Evolutionary conservation across 2,888 invertebrate genomes (phyloP).

Genomic region (Eristalinus aeneus): DNA sequence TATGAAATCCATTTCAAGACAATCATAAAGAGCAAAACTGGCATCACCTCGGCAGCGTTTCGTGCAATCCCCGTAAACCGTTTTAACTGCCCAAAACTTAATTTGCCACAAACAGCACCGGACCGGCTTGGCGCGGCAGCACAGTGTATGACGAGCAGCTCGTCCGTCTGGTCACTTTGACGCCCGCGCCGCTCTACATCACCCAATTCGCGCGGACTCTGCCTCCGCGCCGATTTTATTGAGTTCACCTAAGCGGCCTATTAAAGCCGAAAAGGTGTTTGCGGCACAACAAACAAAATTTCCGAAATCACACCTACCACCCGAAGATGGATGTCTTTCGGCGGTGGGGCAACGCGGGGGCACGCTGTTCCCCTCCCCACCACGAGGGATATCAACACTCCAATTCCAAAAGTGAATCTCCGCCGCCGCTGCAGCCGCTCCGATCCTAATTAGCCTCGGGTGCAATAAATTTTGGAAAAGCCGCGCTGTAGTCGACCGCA

Average conservation of each 20-base stretch:
- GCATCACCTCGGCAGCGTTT: not conserved
- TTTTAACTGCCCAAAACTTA: constrained; percentile 22
- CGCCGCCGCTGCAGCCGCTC: constrained; percentile 33
- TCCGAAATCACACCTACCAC: constrained; percentile 68
- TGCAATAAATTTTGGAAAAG: constrained; percentile 69
- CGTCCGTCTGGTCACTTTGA: not conserved
- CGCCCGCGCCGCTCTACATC: not conserved
- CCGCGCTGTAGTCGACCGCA: constrained; percentile 32
- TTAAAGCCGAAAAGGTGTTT: constrained; percentile 69
- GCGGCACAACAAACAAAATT: constrained; percentile 71
- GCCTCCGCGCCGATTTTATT: constrained; percentile 51
- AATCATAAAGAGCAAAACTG: not conserved
- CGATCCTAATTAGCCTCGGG: constrained; percentile 70
- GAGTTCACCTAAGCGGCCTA: constrained; percentile 65
- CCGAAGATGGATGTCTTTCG: constrained; percentile 65
- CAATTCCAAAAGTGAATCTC: constrained; percentile 53
- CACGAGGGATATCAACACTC: constrained; percentile 63
- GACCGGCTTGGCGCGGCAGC: not conserved
- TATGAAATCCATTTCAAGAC: not conserved
- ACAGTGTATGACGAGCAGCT: not conserved
- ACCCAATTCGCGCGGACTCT: constrained; percentile 14
- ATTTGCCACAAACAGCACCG: constrained; percentile 1
- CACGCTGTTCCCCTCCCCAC: not conserved
- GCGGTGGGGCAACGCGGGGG: not conserved
- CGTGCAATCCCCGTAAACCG: constrained; percentile 23